phyloP scores from a whole-genome alignment of 2,113 vertebrate genomes.

The Megalops atlanticus region DNA sequence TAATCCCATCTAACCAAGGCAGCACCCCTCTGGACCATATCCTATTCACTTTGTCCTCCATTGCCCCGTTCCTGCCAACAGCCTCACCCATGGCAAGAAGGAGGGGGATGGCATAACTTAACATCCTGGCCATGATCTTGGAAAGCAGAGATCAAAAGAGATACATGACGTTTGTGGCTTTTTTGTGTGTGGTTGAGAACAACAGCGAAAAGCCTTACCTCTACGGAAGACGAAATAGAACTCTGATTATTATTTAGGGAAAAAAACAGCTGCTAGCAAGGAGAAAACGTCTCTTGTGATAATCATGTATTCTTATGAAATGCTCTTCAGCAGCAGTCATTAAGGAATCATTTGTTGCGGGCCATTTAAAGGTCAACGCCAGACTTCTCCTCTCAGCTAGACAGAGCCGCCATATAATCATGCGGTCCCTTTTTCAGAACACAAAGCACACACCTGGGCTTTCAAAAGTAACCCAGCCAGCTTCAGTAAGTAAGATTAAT shows the following conservation, averaged over 20 bases:
- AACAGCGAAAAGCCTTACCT: too few relatives aligned
- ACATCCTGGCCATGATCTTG: too few relatives aligned
- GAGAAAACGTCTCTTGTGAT: not conserved
- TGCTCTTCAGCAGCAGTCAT: not conserved
- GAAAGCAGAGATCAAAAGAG: too few relatives aligned
- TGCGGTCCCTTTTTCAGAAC: too few relatives aligned
- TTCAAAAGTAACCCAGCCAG: not conserved
- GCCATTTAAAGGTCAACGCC: not conserved
- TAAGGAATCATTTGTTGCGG: not conserved
- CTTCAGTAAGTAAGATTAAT: slow-evolving; percentile 7
- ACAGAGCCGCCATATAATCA: too few relatives aligned
- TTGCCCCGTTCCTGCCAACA: not conserved
- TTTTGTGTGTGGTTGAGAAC: too few relatives aligned
- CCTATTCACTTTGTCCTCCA: not conserved
- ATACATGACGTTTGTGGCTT: too few relatives aligned
- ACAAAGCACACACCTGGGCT: not conserved
- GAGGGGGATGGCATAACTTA: too few relatives aligned
- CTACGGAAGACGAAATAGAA: not conserved
- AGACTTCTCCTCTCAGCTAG: not conserved
- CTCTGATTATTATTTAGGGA: not conserved
- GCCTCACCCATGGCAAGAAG: too few relatives aligned
- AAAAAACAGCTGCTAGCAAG: not conserved
- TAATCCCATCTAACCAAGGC: not conserved
- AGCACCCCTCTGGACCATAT: not conserved
- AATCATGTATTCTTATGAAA: not conserved